Conservation (phyloP, 1,140 invertebrate species). For the Philotrypesis tridentata region DNA sequence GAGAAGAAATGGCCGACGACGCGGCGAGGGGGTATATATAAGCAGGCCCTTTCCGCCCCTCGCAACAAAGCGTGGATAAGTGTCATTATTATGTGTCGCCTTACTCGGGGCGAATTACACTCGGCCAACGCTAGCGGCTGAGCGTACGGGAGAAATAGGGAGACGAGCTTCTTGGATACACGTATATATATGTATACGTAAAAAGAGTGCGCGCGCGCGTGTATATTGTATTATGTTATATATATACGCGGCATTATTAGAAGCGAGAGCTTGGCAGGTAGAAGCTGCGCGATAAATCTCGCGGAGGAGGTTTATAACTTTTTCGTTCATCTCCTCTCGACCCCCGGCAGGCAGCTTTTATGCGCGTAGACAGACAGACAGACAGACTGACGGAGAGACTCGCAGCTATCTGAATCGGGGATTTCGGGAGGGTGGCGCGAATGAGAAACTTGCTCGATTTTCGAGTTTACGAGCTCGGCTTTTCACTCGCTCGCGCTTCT, state of each 20-base stretch:
- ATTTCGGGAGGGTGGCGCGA: constrained; percentile 38
- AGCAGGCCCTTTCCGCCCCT: no score
- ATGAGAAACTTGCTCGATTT: constrained; percentile 38
- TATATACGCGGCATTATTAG: no score
- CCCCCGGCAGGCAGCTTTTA: no score
- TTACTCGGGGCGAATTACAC: no score
- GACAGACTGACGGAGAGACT: no score
- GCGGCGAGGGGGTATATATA: background rate
- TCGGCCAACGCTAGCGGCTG: no score
- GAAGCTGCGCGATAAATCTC: constrained; percentile 41
- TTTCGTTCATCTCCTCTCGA: constrained; percentile 19
- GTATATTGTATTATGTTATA: no score
- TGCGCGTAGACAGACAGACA: no score
- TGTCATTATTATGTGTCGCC: no score
- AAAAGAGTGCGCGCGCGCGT: no score
- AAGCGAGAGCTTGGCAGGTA: background rate
- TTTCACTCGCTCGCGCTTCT: background rate
- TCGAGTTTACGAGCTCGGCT: constrained; percentile 39
- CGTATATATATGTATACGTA: background rate
- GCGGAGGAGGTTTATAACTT: constrained; percentile 19
- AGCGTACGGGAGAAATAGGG: background rate
- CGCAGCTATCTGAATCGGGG: no score
- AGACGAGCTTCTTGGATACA: background rate
- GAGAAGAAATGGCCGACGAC: constrained; percentile 10
- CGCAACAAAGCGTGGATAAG: no score